Base-by-base conservation (phyloP, 1,140 invertebrate genomes). In the Venturia canescens region DNA sequence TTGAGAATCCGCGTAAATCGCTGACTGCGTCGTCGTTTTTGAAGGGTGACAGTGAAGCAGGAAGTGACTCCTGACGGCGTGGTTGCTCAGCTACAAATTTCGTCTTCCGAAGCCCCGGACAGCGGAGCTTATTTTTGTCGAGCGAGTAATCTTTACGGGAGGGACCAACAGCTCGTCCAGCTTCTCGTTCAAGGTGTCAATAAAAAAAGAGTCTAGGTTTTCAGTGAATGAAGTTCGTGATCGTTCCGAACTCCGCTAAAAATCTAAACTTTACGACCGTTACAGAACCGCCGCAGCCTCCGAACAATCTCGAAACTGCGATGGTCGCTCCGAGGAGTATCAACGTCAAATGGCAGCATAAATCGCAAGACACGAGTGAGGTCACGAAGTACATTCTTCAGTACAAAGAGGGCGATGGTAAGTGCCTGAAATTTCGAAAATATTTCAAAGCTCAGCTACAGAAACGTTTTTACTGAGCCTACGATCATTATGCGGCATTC, bases 111-210 rank as follows among this genome's bases (percentile, higher is more conserved):
- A 84, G 94, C 95, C 23, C 91, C 92, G 7, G 97, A 98, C 85
- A 96, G 95, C 79, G 96, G 96, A 0, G 94, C 96, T 0, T 98
- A 97, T 89, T 96, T 96, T 79, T 98, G 97, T 88, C 93, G 95
- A 82, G 96, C 96, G 3, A 95, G 93, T 84, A 98, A 98, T 91
- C 92, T 95, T 34, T 96, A 96, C 86, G 97, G 97, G 11, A 94
- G 94, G 80, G 97, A 97, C 88, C 95, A 97, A 86, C 96, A 97
- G 85, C 91, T 95, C 38, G 96, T 97, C 44, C 95, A 96, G 85
- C 91, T 98, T 11, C 93, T 95, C 74, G 96, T 98, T 0, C 96
- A 97, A 94, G 95, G 95, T 96, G 11, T 53, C 18, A 13, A 44
- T 44, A 44, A 44, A 44, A 44, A 44, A 11, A 44, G 38, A 1